These are phyloP conservation scores for Temnothorax rugatulus DNA, from an alignment of 2,888 invertebrate species.

Conservation along the genomic window DNA sequence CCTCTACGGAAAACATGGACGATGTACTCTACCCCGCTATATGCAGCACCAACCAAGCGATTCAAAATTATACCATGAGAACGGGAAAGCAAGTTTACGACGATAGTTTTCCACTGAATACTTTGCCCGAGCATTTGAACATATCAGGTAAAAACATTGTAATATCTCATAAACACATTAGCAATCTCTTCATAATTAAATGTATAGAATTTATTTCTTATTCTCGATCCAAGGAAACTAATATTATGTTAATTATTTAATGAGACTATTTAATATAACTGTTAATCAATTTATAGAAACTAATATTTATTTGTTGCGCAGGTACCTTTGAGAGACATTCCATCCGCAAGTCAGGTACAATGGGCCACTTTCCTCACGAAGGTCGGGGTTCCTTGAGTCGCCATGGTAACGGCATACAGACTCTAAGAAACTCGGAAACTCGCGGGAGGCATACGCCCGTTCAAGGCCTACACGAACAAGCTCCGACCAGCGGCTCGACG, in stretches of 20 bases:
- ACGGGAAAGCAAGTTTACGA: conserved; percentile 93
- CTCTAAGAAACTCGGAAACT: conserved; percentile 86
- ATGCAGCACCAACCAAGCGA: conserved; percentile 94
- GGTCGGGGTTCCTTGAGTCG: conserved; percentile 84
- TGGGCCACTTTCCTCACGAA: conserved; percentile 88
- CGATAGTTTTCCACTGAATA: conserved; percentile 88
- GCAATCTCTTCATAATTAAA: conserved; percentile 6
- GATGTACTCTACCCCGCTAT: conserved; percentile 94
- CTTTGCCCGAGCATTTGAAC: conserved; percentile 85
- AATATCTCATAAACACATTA: not conserved
- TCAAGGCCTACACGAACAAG: conserved; percentile 87
- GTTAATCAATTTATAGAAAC: not conserved
- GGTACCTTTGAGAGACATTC: conserved; percentile 85
- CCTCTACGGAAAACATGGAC: conserved; percentile 94
- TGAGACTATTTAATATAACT: conserved; percentile 4
- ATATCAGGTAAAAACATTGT: conserved; percentile 74
- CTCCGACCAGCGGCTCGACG: conserved; percentile 87
- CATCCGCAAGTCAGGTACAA: conserved; percentile 88
- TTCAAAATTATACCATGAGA: conserved; percentile 93
- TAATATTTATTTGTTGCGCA: conserved; percentile 36
- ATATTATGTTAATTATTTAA: not conserved
- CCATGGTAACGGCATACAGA: conserved; percentile 87
- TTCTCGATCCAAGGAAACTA: not conserved
- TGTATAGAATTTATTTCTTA: not conserved
- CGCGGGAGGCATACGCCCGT: conserved; percentile 81